phyloP scores from a whole-genome alignment of 2,113 vertebrate species.

The Brachypteracias leptosomus region DNA sequence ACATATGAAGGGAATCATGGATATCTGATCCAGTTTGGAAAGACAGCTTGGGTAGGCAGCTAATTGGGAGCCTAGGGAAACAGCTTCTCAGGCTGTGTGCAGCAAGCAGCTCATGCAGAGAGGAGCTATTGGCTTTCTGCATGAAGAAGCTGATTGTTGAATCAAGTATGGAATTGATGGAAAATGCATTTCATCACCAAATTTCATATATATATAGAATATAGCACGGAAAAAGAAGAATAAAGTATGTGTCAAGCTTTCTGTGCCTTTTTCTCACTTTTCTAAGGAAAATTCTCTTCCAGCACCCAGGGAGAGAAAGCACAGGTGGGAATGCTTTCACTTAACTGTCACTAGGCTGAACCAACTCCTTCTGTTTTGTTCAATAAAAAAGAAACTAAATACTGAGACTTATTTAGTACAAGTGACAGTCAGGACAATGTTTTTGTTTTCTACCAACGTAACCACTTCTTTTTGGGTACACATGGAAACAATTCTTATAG shows the following conservation, averaged over 20 bases:
- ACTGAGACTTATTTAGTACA: background rate
- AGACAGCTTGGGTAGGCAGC: background rate
- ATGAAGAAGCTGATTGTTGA: background rate
- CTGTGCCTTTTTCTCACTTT: background rate
- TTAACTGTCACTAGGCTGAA: background rate
- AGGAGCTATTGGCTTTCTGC: background rate
- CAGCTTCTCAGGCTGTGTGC: background rate
- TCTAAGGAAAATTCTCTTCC: background rate
- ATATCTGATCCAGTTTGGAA: background rate
- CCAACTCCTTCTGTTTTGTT: background rate
- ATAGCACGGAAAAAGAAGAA: background rate
- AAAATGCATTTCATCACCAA: background rate
- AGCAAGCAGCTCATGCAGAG: background rate
- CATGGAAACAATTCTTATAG: background rate
- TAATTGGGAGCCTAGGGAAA: slow-evolving; percentile 44
- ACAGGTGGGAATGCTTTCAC: background rate
- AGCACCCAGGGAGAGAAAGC: background rate
- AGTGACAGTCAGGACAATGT: background rate
- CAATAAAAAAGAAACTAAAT: background rate
- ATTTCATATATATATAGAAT: background rate
- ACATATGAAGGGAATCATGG: background rate
- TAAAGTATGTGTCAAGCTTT: background rate
- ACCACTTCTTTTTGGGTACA: background rate
- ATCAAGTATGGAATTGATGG: background rate
- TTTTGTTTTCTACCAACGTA: background rate